Evolutionary conservation across 1,140 invertebrate genomes (phyloP), one percentile per base, ranked within the genome.

Genomic region (Drosophila fuyamai): DNA sequence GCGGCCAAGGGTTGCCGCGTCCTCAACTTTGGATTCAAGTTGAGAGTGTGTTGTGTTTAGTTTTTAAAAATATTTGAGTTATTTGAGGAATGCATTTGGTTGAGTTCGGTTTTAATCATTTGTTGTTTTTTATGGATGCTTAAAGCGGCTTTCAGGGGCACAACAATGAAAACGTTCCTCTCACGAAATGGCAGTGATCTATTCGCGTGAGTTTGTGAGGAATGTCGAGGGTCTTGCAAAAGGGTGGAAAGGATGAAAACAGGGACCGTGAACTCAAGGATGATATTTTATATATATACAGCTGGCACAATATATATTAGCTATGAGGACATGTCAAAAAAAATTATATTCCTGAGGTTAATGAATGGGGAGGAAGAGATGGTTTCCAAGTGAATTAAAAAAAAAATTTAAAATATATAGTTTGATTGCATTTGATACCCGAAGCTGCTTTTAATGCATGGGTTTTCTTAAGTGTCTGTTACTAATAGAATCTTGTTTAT

Each of bases 21-120:
- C 32, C 54, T 71, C 65, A 51, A 48, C 46, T 43, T 74, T 48
- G 14, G 40, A 13, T 23, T 66, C 32, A 27, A 50, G 43, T 54
- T 51, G 70, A 40, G 41, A 50, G 63, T 56, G 32, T 43, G 60
- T 59, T 80, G 43, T 80, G 61, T 74, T 78, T 83, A 78, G 79
- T 76, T 77, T 88, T 35, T 43, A 58, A 82, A 68, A 88, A 84
- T 89, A 81, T 89, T 89, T 71, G 58, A 71, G 77, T 59, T 83
- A 80, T 80, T 77, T 51, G 54, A 67, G 66, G 79, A 84, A 88
- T 88, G 79, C 70, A 77, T 70, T 70, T 65, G 14, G 51, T 43
- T 75, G 74, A 46, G 32, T 74, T 51, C 67, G 68, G 57, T 65
- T 82, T 74, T 80, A 80, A 88, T 88, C 76, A 73, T 72, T 62